Evolutionary conservation across 2,113 vertebrate genomes (phyloP).

Genomic region (Oncorhynchus mykiss): DNA sequence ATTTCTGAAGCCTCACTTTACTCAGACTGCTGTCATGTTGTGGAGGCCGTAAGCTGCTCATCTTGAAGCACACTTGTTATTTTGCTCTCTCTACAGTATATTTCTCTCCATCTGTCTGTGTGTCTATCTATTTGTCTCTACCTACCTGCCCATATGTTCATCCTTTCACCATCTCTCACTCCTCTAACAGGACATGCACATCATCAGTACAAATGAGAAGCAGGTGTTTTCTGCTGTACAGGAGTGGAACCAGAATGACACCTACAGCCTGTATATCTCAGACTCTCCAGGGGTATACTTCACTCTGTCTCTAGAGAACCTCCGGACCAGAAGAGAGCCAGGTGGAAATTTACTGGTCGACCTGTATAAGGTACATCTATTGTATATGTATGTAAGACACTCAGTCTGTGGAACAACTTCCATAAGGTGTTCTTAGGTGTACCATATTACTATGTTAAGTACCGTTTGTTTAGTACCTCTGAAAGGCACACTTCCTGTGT

Average conservation of each 20-base stretch:
- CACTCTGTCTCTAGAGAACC: slow-evolving; percentile 90
- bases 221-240: slow-evolving; percentile 94
- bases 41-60: background rate
- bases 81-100: background rate
- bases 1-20: background rate
- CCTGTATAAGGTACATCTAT: slow-evolving; percentile 86
- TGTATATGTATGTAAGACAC: slow-evolving; percentile 14
- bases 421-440: too few relatives aligned
- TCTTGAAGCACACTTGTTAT: background rate
- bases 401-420: too few relatives aligned
- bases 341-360: slow-evolving; percentile 93
- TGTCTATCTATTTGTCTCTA: background rate
- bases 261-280: slow-evolving; percentile 93
- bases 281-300: slow-evolving; percentile 89
- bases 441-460: too few relatives aligned
- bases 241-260: slow-evolving; percentile 98
- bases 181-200: slow-evolving; percentile 90
- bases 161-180: background rate
- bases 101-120: background rate
- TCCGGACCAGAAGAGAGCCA: slow-evolving; percentile 86
- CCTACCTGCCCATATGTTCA: background rate
- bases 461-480: too few relatives aligned
- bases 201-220: slow-evolving; percentile 94
- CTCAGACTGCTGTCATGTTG: background rate
- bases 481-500: too few relatives aligned